Conservation (phyloP, 2,888 invertebrate genomes). For the Physocephala rufipes region DNA sequence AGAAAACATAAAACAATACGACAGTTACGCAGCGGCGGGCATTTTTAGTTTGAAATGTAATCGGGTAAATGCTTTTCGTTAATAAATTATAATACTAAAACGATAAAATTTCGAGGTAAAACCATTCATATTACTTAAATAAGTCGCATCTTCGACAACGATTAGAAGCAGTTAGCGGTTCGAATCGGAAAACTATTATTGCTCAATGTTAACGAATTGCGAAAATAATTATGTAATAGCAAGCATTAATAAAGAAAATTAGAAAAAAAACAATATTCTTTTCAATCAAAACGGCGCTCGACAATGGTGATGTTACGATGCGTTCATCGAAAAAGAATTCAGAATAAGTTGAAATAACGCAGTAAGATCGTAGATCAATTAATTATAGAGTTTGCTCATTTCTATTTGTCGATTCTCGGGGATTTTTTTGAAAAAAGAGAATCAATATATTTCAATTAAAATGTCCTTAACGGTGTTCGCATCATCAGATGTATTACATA, state of each 20-base stretch:
- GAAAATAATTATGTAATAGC: background rate
- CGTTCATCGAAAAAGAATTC: too few relatives aligned
- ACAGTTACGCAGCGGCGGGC: constrained; percentile 7
- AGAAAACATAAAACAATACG: background rate
- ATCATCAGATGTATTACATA: too few relatives aligned
- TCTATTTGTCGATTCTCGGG: too few relatives aligned
- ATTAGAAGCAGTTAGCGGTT: background rate
- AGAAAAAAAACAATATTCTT: background rate
- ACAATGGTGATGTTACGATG: too few relatives aligned
- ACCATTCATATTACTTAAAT: background rate
- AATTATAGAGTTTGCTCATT: too few relatives aligned
- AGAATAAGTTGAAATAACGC: too few relatives aligned
- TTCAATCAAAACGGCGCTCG: too few relatives aligned
- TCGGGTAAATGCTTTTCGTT: background rate
- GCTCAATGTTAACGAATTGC: constrained; percentile 2
- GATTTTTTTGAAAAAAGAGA: too few relatives aligned
- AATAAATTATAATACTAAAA: too few relatives aligned
- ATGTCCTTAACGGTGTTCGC: too few relatives aligned
- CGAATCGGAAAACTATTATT: background rate
- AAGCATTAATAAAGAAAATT: background rate
- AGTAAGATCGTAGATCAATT: too few relatives aligned
- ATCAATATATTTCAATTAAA: too few relatives aligned
- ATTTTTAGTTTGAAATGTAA: background rate
- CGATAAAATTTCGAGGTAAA: background rate
- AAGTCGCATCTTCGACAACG: background rate